These are phyloP conservation scores for Ophthalmolycus amberensis DNA, from an alignment of 2,113 vertebrate genomes.

Conservation along the genomic window DNA sequence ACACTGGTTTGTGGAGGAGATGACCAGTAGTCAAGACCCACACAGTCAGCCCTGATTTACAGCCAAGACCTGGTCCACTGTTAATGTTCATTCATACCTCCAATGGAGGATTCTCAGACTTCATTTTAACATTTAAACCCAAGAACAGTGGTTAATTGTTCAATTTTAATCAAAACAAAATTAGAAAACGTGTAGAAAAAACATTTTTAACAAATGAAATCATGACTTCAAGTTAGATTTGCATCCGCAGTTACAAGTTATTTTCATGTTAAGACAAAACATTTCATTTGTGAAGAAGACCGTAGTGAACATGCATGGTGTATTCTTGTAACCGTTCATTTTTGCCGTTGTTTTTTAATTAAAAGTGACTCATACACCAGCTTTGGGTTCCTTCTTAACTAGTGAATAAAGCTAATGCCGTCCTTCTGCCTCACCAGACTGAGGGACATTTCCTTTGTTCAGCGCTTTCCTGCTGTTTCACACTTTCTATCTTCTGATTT, in stretches of 20 bases:
- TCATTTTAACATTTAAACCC: constrained; percentile 38
- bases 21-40: constrained; percentile 53
- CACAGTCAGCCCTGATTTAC: constrained; percentile 15
- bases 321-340: not conserved
- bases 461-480: not conserved
- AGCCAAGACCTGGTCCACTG: not conserved
- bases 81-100: not conserved
- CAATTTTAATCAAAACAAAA: constrained; percentile 22
- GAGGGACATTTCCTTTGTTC: not conserved
- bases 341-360: not conserved
- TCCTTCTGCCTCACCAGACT: not conserved
- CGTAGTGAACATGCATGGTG: not conserved
- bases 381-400: not conserved
- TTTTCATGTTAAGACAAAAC: constrained; percentile 47
- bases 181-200: constrained; percentile 16
- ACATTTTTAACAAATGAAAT: constrained; percentile 24
- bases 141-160: constrained; percentile 20
- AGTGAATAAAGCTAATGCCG: not conserved
- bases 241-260: constrained; percentile 43
- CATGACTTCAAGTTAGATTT: constrained; percentile 46
- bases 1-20: constrained; percentile 85
- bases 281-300: constrained; percentile 5
- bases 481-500: not conserved
- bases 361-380: not conserved
- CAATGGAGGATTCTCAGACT: constrained; percentile 26